These are phyloP conservation scores for Pachydiplax longipennis DNA, from an alignment of 2,888 invertebrate species.

Conservation along the genomic window DNA sequence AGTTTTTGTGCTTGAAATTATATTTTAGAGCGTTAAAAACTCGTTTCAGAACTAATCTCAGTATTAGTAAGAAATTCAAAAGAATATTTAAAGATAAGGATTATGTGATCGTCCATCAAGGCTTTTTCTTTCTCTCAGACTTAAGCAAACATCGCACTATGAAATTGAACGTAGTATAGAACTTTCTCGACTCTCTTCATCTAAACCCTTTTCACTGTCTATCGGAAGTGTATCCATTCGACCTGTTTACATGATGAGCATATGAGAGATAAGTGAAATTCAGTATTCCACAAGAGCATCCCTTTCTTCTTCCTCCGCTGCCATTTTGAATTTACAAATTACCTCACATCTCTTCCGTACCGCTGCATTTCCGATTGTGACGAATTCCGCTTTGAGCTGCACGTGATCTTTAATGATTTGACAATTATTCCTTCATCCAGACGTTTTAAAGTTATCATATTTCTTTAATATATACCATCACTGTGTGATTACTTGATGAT, in stretches of 20 bases:
- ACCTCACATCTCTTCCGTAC: too few species aligned
- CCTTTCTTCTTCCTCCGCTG: neutral
- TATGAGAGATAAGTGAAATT: neutral
- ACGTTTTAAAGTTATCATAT: too few species aligned
- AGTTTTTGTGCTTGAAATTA: too few species aligned
- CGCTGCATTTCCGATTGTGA: too few species aligned
- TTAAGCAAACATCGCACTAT: neutral
- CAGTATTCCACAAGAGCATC: neutral
- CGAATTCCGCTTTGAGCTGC: too few species aligned
- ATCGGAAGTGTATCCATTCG: neutral
- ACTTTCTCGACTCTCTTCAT: neutral
- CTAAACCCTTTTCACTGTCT: neutral
- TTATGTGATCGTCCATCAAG: neutral
- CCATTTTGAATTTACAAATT: neutral
- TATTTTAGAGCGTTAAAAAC: too few species aligned
- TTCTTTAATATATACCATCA: too few species aligned
- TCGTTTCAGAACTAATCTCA: too few species aligned
- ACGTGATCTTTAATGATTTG: too few species aligned
- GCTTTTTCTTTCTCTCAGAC: neutral
- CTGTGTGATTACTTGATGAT: too few species aligned
- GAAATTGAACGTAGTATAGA: neutral
- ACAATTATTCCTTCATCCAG: too few species aligned
- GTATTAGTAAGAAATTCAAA: too few species aligned
- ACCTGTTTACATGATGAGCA: neutral
- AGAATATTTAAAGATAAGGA: neutral